These are phyloP conservation scores for Synodontis membranacea DNA, from an alignment of 2,113 vertebrate genomes.

Conservation along the genomic window DNA sequence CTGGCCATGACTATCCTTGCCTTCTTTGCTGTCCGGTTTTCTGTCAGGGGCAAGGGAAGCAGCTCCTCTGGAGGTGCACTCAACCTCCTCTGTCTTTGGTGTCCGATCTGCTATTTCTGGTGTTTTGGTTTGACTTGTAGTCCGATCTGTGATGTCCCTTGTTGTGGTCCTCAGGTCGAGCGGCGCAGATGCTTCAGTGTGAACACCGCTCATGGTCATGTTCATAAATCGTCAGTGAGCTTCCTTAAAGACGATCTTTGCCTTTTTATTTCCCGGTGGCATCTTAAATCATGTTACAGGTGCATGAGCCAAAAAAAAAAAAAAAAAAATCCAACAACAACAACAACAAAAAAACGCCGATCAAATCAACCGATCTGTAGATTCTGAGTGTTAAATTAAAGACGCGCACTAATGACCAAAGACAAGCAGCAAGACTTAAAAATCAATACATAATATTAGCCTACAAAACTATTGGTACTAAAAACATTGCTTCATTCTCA, in stretches of 20 bases:
- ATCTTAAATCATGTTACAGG: slow-evolving; percentile 16
- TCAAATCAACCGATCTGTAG: not conserved
- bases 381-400: not conserved
- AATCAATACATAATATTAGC: not conserved
- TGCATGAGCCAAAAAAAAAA: not conserved
- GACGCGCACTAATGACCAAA: not conserved
- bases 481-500: not conserved
- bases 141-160: slow-evolving; percentile 48
- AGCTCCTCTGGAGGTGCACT: slow-evolving; percentile 8
- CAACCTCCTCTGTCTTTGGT: not conserved
- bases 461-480: not conserved
- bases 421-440: not conserved
- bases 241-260: slow-evolving; percentile 5
- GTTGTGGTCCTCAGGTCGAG: slow-evolving; percentile 71
- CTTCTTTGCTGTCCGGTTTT: not conserved
- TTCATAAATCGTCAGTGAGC: slow-evolving; percentile 57
- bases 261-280: not conserved
- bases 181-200: slow-evolving; percentile 62
- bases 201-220: slow-evolving; percentile 72
- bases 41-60: slow-evolving; percentile 1
- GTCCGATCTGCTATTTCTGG: slow-evolving; percentile 40
- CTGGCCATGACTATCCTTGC: not conserved
- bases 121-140: slow-evolving; percentile 31
- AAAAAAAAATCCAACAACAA: no score
- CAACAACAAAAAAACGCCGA: not conserved